phyloP scores from a whole-genome alignment of 2,888 invertebrate genomes.

The Caenorhabditis sp. region DNA sequence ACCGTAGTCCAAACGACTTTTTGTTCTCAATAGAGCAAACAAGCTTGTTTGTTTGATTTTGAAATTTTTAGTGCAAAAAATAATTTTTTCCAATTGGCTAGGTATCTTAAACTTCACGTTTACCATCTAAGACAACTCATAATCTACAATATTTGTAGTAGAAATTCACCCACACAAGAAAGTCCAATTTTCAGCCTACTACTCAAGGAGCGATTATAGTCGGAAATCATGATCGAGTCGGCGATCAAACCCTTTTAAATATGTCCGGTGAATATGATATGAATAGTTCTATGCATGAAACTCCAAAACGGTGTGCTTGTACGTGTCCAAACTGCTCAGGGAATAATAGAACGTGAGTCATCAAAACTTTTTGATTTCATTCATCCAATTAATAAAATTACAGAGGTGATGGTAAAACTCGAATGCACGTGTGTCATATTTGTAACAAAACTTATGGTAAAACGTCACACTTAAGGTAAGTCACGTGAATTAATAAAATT shows the following conservation, averaged over 20 bases:
- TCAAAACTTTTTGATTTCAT: neutral
- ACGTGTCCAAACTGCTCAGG: slow-evolving; percentile 89
- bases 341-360: slow-evolving; percentile 49
- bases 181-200: slow-evolving; percentile 10
- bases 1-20: no score
- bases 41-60: no score
- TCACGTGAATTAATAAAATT: neutral
- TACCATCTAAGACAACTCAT: no score
- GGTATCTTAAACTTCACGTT: no score
- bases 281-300: slow-evolving; percentile 9
- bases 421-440: slow-evolving; percentile 69
- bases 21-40: no score
- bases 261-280: slow-evolving; percentile 24
- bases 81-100: no score
- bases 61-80: no score
- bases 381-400: slow-evolving; percentile 1
- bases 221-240: neutral
- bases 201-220: slow-evolving; percentile 4
- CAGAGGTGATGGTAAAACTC: slow-evolving; percentile 54
- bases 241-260: slow-evolving; percentile 23
- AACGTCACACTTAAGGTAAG: slow-evolving; percentile 29
- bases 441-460: slow-evolving; percentile 68
- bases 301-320: slow-evolving; percentile 83
- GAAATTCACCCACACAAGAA: neutral
- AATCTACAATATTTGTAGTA: neutral